A percentile compares a stretch with the other conserved stretches of the same genome.
These are phyloP conservation scores for Panthera leo DNA, from an alignment of 2,113 vertebrate species.

Conservation along the genomic window DNA sequence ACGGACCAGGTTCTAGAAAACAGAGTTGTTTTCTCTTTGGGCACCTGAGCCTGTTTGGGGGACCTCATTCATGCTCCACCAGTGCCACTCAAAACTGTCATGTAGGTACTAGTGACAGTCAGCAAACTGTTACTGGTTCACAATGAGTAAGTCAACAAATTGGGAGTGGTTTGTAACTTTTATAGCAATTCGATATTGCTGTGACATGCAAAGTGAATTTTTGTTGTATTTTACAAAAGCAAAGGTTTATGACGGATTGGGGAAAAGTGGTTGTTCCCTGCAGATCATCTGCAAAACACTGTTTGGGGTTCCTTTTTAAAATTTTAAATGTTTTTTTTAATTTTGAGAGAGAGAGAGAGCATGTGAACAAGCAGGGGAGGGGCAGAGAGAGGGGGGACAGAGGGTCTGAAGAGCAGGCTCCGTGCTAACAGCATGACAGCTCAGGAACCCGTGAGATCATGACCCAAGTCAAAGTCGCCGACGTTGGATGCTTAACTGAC, in stretches of 20 bases:
- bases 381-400: no score
- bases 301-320: neutral
- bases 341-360: no score
- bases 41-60: neutral
- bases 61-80: neutral
- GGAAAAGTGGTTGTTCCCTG: neutral
- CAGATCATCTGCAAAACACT: neutral
- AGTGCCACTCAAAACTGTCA: neutral
- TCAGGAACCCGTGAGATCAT: no score
- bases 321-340: no score
- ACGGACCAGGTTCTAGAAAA: neutral
- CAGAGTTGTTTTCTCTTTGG: neutral
- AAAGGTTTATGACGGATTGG: neutral
- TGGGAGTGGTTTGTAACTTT: neutral
- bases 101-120: neutral
- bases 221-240: constrained; percentile 11
- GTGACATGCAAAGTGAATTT: neutral
- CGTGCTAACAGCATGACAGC: no score
- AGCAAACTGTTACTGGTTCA: neutral
- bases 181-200: neutral
- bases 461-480: no score
- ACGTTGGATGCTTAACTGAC: no score
- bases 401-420: no score
- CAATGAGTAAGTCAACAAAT: neutral
- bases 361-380: no score